Evolutionary conservation across 1,140 invertebrate genomes (phyloP), one percentile per base, ranked within the genome.

Genomic region (Apocrypta bakeri): DNA sequence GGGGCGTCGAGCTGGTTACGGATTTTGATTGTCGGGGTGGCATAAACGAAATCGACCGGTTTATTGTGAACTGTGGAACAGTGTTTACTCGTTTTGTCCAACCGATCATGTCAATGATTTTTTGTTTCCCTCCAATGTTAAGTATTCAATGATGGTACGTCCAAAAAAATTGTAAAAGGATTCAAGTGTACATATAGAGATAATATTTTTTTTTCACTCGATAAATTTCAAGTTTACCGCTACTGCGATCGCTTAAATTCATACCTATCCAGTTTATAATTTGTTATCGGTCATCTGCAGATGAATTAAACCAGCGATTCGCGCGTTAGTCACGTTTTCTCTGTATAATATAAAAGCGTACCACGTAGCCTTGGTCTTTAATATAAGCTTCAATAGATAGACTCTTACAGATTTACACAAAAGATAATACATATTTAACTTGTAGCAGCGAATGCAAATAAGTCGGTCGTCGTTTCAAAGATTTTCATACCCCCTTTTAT

Each of bases 401-500:
- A 17, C n/a, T 3, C 48, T 56, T 17, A 4, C 2, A 56, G 21
- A 6, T 56, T 6, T 56, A 21, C 6, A 56, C 33, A 56, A 48
- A 56, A 21, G 7, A 7, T 21, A 56, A n/a, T 56, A 6, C 48
- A 12, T 12, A 56, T 56, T 56, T n/a, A 56, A 56, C n/a, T 56
- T 21, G 6, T 0, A 17, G 48, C 17, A n/a, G 17, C 14, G 6
- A 56, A 56, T 21, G 48, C 48, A 56, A 21, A 17, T 56, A 17
- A 9, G 33, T 1, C 25, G 25, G n/a, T n/a, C 64, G 25, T 25
- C 6, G 11, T 11, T 11, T 68, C 21, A 75, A 79, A 71, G 37
- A 40, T 68, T 83, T 83, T 81, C 73, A 79, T 66, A 81, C 68
- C 68, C n/a, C 48, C 31, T 61, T 74, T 85, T 81, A 77, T 85